Conservation (phyloP, 2,888 invertebrate species). For the Atrina japonica region DNA sequence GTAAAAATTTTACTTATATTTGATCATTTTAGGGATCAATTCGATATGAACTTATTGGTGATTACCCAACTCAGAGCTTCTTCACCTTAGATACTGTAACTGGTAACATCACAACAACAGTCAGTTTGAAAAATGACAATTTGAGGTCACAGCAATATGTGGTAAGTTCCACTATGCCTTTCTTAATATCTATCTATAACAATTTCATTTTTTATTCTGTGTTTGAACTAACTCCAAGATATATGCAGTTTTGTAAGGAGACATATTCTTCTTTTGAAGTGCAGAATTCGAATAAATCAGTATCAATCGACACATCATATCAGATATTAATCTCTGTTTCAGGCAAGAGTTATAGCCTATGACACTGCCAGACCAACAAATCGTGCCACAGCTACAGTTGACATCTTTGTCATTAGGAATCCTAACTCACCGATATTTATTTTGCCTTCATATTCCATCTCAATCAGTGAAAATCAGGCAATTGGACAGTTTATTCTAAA, state of each 20-base stretch:
- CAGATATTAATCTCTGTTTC: too few species aligned
- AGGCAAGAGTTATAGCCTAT: conserved; percentile 71
- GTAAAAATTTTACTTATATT: too few species aligned
- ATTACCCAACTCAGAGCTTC: conserved; percentile 72
- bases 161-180: conserved; percentile 51
- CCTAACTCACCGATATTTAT: conserved; percentile 67
- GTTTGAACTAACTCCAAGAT: too few species aligned
- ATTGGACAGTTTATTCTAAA: conserved; percentile 56
- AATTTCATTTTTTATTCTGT: too few species aligned
- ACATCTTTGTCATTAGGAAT: conserved; percentile 69
- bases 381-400: conserved; percentile 58
- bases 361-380: conserved; percentile 65
- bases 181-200: too few species aligned
- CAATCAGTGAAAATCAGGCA: conserved; percentile 56
- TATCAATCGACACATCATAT: too few species aligned
- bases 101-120: conserved; percentile 55
- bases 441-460: conserved; percentile 49
- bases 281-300: too few species aligned
- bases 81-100: conserved; percentile 58
- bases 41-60: conserved; percentile 69
- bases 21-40: conserved; percentile 71
- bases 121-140: conserved; percentile 54
- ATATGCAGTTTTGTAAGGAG: too few species aligned
- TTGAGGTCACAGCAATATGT: conserved; percentile 53
- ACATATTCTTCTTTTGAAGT: too few species aligned